Evolutionary conservation across 2,797 vertebrate species (phyloP).

Genomic region (Euthynnus affinis): DNA sequence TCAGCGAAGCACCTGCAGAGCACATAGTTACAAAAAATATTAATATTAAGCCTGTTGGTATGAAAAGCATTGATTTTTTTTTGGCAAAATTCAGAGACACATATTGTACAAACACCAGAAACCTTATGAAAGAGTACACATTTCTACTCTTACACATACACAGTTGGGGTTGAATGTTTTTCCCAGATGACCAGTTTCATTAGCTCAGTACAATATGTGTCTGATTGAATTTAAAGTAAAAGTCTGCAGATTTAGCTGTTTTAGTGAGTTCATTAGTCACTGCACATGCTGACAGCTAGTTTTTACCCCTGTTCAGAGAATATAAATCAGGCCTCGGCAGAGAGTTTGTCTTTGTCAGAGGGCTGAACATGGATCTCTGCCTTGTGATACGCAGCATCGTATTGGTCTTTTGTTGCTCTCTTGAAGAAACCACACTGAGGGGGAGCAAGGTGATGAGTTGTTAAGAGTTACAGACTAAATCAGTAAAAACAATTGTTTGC

Average conservation of each 20-base stretch:
- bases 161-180: neutral
- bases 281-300: conserved; percentile 80
- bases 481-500: neutral
- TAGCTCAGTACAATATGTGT: conserved; percentile 62
- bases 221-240: conserved; percentile 58
- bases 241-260: conserved; percentile 44
- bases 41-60: conserved; percentile 31
- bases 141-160: neutral
- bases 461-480: conserved; percentile 60
- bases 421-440: conserved; percentile 99
- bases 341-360: conserved; percentile 98
- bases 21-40: neutral
- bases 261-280: conserved; percentile 75
- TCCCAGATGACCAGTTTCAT: conserved; percentile 12
- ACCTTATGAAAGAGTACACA: neutral
- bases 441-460: conserved; percentile 90
- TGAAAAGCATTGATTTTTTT: conserved; percentile 33
- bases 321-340: conserved; percentile 94
- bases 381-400: conserved; percentile 96
- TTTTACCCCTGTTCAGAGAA: conserved; percentile 92
- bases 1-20: conserved; percentile 61
- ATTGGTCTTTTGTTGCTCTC: conserved; percentile 96
- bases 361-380: conserved; percentile 99
- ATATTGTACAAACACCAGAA: conserved; percentile 49
- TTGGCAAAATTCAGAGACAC: conserved; percentile 69